Evolutionary conservation across 2,888 invertebrate genomes (phyloP), one percentile per base, ranked within the genome.

Genomic region (Sinodicranocentrus sp.): DNA sequence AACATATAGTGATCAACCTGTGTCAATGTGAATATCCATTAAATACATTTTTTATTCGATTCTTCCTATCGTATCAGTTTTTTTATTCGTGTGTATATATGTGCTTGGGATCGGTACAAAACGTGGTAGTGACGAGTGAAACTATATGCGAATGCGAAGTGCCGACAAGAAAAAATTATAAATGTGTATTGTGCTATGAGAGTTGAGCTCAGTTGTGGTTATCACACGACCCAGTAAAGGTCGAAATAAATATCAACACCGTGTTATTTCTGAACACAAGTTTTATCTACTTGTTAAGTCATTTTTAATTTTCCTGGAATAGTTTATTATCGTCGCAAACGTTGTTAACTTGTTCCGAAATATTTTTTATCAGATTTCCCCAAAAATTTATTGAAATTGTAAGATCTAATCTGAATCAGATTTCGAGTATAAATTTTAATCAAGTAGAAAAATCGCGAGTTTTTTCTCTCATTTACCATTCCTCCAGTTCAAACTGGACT

Each of bases 201-300:
- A 78, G 48, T 78, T 61, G 48, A 70, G 48, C 61, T 44, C 79
- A 79, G 79, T 79, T 54, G 79, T 19, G 79, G 54, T 71, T 79
- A 26, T 33, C 33, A 48, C 79, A 19, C 79, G 65, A 72, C 52
- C 54, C 63, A 63, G 71, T 39, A 72, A 72, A 79, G 63, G 39
- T 79, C 48, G 44, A 39, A 33, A 33, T 6, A 6, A 3, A 6
- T 33, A 6, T 10, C 10, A 33, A 10, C 33, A 6, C 33, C 5
- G 33, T 33, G 10, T 33, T 10, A 33, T 33, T 10, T n/a, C n/a
- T n/a, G n/a, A n/a, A n/a, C n/a, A n/a, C 33, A 33, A 33, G 33
- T 6, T 3, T 33, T 33, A 33, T 33, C 33, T 3, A 33, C 33
- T 3, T 10, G n/a, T n/a, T n/a, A n/a, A n/a, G n/a, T n/a, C n/a